Evolutionary conservation across 1,140 invertebrate species (phyloP), one percentile per base, ranked within the genome.

Genomic region (Zaprionus davidi): DNA sequence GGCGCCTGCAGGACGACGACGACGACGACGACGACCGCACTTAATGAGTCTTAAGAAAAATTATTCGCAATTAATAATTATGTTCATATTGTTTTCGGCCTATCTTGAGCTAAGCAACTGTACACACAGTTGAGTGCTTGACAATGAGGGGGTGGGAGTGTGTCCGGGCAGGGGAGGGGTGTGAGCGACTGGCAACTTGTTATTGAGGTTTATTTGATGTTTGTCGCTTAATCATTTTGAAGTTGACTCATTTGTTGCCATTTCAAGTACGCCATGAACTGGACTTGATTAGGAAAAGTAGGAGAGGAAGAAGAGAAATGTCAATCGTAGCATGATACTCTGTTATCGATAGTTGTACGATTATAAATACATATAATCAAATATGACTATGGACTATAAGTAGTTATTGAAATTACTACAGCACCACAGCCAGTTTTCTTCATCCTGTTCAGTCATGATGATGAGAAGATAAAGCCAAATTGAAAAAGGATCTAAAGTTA

Each of bases 11-110:
- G 67, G 82, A 67, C 79, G 41, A n/a, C 41, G 15, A 12, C 36
- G 13, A 38, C 12, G 13, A 38, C 36, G 36, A 38, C 12, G 13
- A 17, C 15, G 76, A 81, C 69, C 76, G 79, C 73, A 84, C 76
- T 90, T 90, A 90, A 90, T 90, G 85, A 90, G 85, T 68, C 85
- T 84, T 79, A 84, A 90, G 85, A 90, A 90, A 90, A 90, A 90
- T 90, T 79, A 90, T 90, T 90, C 58, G 85, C 79, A 90, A 90
- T 90, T 90, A 90, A 90, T 90, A 90, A 90, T 90, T 90, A 84
- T 80, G 74, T 71, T 90, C 79, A 90, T 90, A 90, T 90, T 90
- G 80, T 87, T 79, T 76, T 76, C 38, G 64, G 82, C 63, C 81
- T 66, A 84, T 67, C 70, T 24, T 22, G 11, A 46, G 70, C 20